Percentiles rank a stretch among this genome's conserved stretches.
Evolutionary conservation across 2,888 invertebrate genomes (phyloP).

Genomic region (Anaspis maculata): DNA sequence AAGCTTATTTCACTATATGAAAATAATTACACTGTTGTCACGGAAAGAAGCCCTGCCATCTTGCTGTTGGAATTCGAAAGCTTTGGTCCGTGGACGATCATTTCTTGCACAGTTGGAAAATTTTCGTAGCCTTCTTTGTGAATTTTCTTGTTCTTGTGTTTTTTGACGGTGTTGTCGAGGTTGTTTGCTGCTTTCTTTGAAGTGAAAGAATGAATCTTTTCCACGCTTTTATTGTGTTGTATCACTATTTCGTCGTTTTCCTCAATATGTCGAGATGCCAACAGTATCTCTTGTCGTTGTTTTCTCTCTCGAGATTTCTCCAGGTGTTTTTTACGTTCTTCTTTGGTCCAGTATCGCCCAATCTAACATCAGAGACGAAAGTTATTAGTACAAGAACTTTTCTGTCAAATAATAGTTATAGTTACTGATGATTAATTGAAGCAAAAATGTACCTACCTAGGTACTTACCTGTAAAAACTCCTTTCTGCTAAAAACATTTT

Average conservation of each 20-base stretch:
- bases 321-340: conserved; percentile 65
- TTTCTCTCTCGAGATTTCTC: conserved; percentile 60
- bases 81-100: conserved; percentile 45
- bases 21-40: conserved; percentile 45
- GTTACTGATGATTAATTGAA: no score
- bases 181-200: conserved; percentile 40
- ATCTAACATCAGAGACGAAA: conserved; percentile 14
- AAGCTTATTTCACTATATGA: conserved; percentile 8
- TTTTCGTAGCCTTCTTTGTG: conserved; percentile 43
- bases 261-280: conserved; percentile 29
- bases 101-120: conserved; percentile 52
- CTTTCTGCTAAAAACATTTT: no score
- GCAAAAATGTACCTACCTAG: no score
- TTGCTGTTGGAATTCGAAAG: conserved; percentile 41
- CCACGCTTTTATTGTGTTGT: conserved; percentile 22
- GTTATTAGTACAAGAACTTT: no score
- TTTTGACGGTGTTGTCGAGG: conserved; percentile 43
- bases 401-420: no score
- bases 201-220: conserved; percentile 29
- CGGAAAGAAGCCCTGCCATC: conserved; percentile 50
- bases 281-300: conserved; percentile 38
- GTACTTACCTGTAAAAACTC: no score
- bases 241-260: conserved; percentile 24
- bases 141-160: conserved; percentile 38
- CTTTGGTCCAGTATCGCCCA: conserved; percentile 69